Conservation (phyloP, 2,797 vertebrate species). For the Cynopterus sphinx region DNA sequence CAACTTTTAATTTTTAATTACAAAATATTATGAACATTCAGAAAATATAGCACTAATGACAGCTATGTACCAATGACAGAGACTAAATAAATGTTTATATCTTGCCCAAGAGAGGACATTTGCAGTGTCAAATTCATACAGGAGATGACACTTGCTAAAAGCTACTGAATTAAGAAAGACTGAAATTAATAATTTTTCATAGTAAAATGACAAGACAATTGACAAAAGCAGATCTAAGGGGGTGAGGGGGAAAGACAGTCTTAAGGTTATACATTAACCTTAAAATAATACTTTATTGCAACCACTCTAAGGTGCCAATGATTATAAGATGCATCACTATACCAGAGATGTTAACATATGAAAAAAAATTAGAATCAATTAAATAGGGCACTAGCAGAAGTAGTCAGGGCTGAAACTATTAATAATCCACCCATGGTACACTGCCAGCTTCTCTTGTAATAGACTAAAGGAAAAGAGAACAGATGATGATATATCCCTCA, state of each 20-base stretch:
- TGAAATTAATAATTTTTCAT: slow-evolving; percentile 45
- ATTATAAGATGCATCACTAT: not conserved
- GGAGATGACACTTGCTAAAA: not conserved
- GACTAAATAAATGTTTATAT: not conserved
- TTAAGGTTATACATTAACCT: slow-evolving; percentile 20
- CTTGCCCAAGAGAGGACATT: not conserved
- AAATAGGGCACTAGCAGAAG: slow-evolving; percentile 3
- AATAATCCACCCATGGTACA: not conserved
- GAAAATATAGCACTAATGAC: not conserved
- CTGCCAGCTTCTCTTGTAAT: not conserved
- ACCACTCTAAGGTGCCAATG: not conserved
- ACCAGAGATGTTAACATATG: not conserved
- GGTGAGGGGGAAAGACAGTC: not conserved
- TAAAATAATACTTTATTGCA: slow-evolving; percentile 12
- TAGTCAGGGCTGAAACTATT: not conserved
- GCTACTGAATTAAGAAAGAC: not conserved
- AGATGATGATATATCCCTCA: not conserved
- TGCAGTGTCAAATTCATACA: slow-evolving; percentile 25
- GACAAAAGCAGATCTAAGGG: not conserved
- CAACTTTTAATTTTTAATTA: slow-evolving; percentile 50
- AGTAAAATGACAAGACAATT: slow-evolving; percentile 44
- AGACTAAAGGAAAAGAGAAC: not conserved
- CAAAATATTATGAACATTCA: not conserved
- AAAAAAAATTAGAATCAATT: not conserved
- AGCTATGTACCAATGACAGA: not conserved